Conservation (phyloP, 2,113 vertebrate genomes). For the Brachypteracias leptosomus region DNA sequence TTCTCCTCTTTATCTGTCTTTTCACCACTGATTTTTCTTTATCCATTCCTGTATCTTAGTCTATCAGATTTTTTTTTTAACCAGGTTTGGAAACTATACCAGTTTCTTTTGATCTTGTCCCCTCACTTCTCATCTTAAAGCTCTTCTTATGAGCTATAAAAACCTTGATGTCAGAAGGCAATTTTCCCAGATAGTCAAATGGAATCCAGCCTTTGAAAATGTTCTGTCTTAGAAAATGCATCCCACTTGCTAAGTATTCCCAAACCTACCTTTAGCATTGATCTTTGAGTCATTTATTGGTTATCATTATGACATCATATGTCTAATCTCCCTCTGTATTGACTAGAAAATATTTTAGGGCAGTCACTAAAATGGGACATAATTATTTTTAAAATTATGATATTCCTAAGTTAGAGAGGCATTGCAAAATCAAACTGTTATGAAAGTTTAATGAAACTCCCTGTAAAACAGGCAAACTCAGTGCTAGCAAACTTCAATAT, state of each 20-base stretch:
- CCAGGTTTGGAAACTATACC: background rate
- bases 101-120: background rate
- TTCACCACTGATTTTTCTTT: background rate
- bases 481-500: background rate
- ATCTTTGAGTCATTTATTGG: background rate
- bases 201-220: slow-evolving; percentile 11
- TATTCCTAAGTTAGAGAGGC: background rate
- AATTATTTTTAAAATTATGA: background rate
- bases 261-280: background rate
- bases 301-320: background rate
- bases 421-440: background rate
- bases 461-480: background rate
- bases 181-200: background rate
- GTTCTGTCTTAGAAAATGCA: background rate
- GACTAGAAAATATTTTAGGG: background rate
- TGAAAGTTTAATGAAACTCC: background rate
- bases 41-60: background rate
- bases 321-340: background rate
- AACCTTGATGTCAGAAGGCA: background rate
- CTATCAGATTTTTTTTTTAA: background rate
- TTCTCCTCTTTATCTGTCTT: background rate
- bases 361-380: background rate
- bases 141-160: background rate
- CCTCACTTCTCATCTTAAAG: background rate
- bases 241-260: background rate